Base-by-base conservation (phyloP, 2,888 invertebrate species). In the Augiades crinisus region DNA sequence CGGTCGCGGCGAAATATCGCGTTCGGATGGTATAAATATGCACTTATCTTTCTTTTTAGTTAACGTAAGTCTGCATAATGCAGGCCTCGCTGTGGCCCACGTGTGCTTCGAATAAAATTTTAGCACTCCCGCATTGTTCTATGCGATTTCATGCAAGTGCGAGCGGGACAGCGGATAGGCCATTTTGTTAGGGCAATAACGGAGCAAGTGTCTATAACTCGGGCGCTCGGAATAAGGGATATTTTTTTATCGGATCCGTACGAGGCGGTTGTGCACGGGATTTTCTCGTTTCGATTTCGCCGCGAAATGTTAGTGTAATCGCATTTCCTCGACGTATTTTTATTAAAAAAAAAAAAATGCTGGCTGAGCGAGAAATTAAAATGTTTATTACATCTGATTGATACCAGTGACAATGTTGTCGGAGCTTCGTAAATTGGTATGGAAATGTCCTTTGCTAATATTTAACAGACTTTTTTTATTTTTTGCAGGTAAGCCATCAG, bases 41-140 rank as follows among this genome's bases (percentile, higher is more conserved):
- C 80, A 81, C 80, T 86, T 88, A 87, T 87, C 87, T 85, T 84
- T 86, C 84, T 86, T 87, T 87, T 87, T 86, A 85, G 84, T 81
- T 82, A 81, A 83, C 81, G 81, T 83, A 79, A 78, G 75, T 72
- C 76, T 83, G 85, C 84, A 88, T 89, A 81, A 88, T 87, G 83
- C 86, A 82, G 80, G 75, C 72, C 67, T 70, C 62, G 61, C 59
- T 59, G 73, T 67, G 68, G 68, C 68, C 81, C 87, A 88, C 87
- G 87, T 88, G 88, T 80, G 81, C 73, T 70, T 68, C 76, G 81
- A 85, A 87, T 88, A 89, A 89, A 88, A 87, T 88, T 88, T 89
- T 88, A 88, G 78, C 78, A 74, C 75, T 68, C 74, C 75, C 75
- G 78, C 79, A 80, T 85, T 87, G 86, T 84, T 80, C 84, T 75